Evolutionary conservation across 2,797 vertebrate species (phyloP).

Genomic region (Aulostomus chinensis): DNA sequence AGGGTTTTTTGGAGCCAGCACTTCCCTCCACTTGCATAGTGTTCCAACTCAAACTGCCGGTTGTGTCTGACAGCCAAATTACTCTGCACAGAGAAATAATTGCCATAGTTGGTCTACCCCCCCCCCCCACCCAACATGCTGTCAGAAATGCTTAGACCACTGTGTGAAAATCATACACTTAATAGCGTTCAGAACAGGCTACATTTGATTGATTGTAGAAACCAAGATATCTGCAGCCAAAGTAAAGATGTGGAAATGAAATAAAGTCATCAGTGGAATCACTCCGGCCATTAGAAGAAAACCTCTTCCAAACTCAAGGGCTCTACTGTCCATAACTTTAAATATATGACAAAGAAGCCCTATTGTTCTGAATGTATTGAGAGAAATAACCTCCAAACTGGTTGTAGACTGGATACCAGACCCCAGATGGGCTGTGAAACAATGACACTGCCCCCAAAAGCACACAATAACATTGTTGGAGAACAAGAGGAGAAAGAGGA

Average conservation of each 20-base stretch:
- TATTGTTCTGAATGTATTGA: conserved; percentile 19
- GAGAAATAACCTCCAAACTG: conserved; percentile 11
- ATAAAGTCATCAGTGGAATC: too few relatives aligned
- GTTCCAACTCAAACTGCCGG: conserved; percentile 77
- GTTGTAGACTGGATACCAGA: conserved; percentile 8
- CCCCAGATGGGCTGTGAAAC: conserved; percentile 20
- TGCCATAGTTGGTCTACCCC: conserved; percentile 65
- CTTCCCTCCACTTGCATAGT: conserved; percentile 71
- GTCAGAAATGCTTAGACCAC: conserved; percentile 51
- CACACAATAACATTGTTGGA: conserved; percentile 30
- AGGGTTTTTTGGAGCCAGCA: conserved; percentile 42
- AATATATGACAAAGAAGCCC: background rate
- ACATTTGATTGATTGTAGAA: conserved; percentile 7
- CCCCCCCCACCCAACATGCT: background rate
- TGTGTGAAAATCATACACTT: conserved; percentile 67
- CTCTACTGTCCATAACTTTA: background rate
- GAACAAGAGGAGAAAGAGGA: conserved; percentile 10
- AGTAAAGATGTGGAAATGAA: conserved; percentile 16
- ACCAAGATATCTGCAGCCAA: conserved; percentile 17
- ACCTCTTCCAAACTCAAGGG: too few relatives aligned
- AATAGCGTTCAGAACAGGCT: conserved; percentile 44
- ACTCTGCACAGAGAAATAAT: conserved; percentile 75
- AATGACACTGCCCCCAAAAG: conserved; percentile 2
- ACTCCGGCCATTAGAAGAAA: too few relatives aligned
- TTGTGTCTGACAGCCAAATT: conserved; percentile 83